These are phyloP conservation scores for Numenius phaeopus DNA, from an alignment of 2,797 vertebrate species.

Conservation along the genomic window DNA sequence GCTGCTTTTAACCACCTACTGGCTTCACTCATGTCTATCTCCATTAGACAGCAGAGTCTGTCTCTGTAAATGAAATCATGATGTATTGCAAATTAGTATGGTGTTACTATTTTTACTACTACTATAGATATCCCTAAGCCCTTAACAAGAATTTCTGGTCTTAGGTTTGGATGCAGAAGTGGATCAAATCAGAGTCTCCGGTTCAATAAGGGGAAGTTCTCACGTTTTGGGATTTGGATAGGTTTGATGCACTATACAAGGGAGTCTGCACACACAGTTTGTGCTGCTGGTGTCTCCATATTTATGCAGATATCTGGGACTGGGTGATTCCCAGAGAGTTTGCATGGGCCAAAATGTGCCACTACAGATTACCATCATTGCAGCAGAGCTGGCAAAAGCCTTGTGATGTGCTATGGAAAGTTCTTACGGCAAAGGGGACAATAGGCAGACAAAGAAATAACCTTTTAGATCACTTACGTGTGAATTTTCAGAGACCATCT, in stretches of 20 bases:
- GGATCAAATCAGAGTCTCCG: fast-evolving
- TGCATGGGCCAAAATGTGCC: not conserved
- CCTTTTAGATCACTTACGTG: not conserved
- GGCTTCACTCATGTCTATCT: not conserved
- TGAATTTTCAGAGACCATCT: not conserved
- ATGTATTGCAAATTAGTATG: not conserved
- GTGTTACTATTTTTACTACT: not conserved
- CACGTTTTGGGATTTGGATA: not conserved
- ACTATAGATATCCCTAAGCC: not conserved
- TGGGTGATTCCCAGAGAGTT: not conserved
- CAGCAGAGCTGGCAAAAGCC: not conserved
- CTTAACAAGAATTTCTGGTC: not conserved
- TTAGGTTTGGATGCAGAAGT: not conserved
- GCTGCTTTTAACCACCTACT: not conserved
- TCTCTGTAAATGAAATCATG: not conserved
- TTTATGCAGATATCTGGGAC: not conserved
- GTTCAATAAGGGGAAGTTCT: not conserved
- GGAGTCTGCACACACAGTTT: not conserved
- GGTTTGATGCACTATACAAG: not conserved
- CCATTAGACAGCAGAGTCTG: not conserved
- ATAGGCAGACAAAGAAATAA: not conserved
- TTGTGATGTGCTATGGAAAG: not conserved
- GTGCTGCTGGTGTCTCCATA: not conserved
- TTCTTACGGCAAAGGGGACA: not conserved
- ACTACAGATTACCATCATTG: not conserved